Conservation (phyloP, 2,888 invertebrate species). For the Ectropis crepuscularia region DNA sequence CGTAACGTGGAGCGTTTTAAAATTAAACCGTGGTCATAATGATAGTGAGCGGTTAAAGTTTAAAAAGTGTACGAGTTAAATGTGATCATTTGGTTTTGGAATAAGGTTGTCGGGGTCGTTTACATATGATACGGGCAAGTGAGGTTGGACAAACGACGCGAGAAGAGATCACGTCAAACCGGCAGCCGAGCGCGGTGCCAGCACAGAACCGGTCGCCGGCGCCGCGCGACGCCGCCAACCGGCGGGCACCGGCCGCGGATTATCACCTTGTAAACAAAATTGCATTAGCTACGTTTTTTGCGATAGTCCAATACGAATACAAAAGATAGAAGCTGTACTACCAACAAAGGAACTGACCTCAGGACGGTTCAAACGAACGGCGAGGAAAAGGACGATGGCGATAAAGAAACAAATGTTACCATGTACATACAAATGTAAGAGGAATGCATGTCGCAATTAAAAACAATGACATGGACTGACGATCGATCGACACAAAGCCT, state of each 20-base stretch:
- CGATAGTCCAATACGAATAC: slow-evolving; percentile 19
- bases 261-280: slow-evolving; percentile 82
- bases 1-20: slow-evolving; percentile 18
- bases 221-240: slow-evolving; percentile 66
- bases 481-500: slow-evolving; percentile 48
- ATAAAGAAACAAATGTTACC: slow-evolving; percentile 37
- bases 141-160: slow-evolving; percentile 71
- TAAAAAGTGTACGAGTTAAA: slow-evolving; percentile 31
- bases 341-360: slow-evolving; percentile 3
- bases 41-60: slow-evolving; percentile 18
- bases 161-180: slow-evolving; percentile 82
- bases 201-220: slow-evolving; percentile 81
- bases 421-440: slow-evolving; percentile 25
- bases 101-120: slow-evolving; percentile 74
- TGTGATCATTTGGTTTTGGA: slow-evolving; percentile 52
- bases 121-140: slow-evolving; percentile 76
- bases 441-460: slow-evolving; percentile 40
- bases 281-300: slow-evolving; percentile 67
- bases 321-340: slow-evolving; percentile 6
- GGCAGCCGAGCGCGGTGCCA: slow-evolving; percentile 75
- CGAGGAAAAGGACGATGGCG: slow-evolving; percentile 41
- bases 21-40: slow-evolving; percentile 17
- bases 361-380: neutral
- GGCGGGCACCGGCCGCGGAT: slow-evolving; percentile 66
- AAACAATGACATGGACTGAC: slow-evolving; percentile 48